phyloP scores from a whole-genome alignment of 2,888 invertebrate genomes.

The Cheilosia vernalis region DNA sequence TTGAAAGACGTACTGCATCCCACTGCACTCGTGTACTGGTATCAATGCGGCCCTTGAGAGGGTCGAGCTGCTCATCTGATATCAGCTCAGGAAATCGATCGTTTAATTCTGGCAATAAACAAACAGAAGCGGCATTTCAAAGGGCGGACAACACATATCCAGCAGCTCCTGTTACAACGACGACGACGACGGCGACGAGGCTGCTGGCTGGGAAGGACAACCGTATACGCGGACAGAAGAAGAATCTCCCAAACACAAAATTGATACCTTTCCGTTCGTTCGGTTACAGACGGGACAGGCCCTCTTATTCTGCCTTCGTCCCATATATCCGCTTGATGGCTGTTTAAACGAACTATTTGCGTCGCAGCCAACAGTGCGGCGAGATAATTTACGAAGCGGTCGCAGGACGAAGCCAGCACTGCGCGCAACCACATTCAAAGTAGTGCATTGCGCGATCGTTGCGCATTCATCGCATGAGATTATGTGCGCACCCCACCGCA shows the following conservation, averaged over 20 bases:
- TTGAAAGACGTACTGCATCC: conserved; percentile 32
- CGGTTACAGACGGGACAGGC: neutral
- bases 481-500: conserved; percentile 35
- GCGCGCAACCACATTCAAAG: conserved; percentile 59
- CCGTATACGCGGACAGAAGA: conserved; percentile 15
- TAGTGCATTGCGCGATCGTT: conserved; percentile 52
- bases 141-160: conserved; percentile 55
- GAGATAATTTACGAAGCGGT: conserved; percentile 62
- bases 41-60: conserved; percentile 22
- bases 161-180: conserved; percentile 67
- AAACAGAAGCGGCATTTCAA: conserved; percentile 76
- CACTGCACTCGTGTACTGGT: conserved; percentile 1
- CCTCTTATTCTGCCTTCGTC: conserved; percentile 41
- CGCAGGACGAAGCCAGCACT: conserved; percentile 6
- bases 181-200: neutral
- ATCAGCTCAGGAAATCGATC: conserved; percentile 71
- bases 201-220: conserved; percentile 18
- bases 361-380: conserved; percentile 49
- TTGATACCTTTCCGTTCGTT: conserved; percentile 62
- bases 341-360: conserved; percentile 68
- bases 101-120: conserved; percentile 76
- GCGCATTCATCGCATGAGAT: conserved; percentile 37
- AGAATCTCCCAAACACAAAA: conserved; percentile 44
- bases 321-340: conserved; percentile 58
- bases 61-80: conserved; percentile 50